Evolutionary conservation across 1,140 invertebrate genomes (phyloP), one percentile per base, ranked within the genome.

Genomic region (Rhyzopertha dominica): DNA sequence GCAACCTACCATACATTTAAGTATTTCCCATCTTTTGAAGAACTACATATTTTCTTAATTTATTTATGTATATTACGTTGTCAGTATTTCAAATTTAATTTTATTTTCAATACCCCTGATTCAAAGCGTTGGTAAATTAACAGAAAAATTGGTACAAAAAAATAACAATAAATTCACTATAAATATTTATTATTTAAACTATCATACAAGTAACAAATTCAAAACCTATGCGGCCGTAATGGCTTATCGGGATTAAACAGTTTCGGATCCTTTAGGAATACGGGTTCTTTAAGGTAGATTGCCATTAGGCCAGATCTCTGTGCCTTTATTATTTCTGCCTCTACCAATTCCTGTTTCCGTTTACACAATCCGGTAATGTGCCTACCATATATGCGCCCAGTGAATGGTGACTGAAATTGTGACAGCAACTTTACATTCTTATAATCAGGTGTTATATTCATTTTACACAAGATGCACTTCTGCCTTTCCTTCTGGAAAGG

Each of bases 381-480:
- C 51, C 83, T 75, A 0, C 87, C 87, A 69, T 97, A 98, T 42
- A 95, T 79, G 53, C 79, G 75, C 7, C 95, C 94, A 8, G 94
- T 97, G 57, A 86, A 91, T 1, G 87, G 82, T 29, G 93, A 97
- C 61, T 96, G 84, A 70, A 98, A 98, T 64, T 98, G 95, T 10
- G 91, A 95, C 1, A 98, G 65, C 4, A 98, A 66, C 40, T 85
- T 79, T 0, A 84, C 77, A 71, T 98, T 98, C 68, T 96, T 98
- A 60, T 94, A 98, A 71, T 95, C 79, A 1, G 90, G 82, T 8
- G 73, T 69, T 32, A 98, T 83, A 18, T 89, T 78, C 44, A 87
- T 70, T 69, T 84, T 80, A 68, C 95, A 98, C n/a, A 98, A 67
- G 51, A 97, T 79, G 59, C 95, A 98, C 56, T 79, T 63, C 8